Percentiles rank a stretch among this genome's conserved stretches.
These are phyloP conservation scores for Labeo calbasu DNA, from an alignment of 2,797 vertebrate species.

Conservation along the genomic window DNA sequence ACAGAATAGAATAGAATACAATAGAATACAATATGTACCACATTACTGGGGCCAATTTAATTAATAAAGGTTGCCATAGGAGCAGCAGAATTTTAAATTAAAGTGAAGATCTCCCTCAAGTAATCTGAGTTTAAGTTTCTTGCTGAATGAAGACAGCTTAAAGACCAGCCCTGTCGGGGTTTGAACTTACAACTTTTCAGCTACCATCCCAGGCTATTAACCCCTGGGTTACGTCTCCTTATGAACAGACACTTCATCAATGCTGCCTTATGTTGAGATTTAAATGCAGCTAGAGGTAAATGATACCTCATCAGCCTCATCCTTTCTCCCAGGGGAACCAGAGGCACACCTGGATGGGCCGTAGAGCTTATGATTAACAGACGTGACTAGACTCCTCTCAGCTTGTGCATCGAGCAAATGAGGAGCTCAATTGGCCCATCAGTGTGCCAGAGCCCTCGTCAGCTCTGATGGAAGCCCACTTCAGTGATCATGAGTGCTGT, in stretches of 20 bases:
- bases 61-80: not conserved
- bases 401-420: conserved; percentile 10
- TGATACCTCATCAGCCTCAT: conserved; percentile 11
- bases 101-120: not conserved
- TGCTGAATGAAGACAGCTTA: not conserved
- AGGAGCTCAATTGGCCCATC: conserved; percentile 14
- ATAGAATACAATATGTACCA: not conserved
- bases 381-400: conserved; percentile 18
- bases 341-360: conserved; percentile 9
- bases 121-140: not conserved
- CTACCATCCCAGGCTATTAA: not conserved
- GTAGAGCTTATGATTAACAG: conserved; percentile 27
- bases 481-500: conserved; percentile 11
- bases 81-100: not conserved
- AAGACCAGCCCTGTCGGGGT: not conserved
- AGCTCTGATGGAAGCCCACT: conserved; percentile 34
- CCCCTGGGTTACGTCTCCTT: not conserved
- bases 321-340: not conserved
- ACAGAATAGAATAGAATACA: not conserved
- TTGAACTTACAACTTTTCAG: not conserved
- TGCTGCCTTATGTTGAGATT: not conserved
- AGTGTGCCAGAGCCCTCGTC: not conserved
- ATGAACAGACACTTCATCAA: conserved; percentile 24
- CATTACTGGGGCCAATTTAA: not conserved
- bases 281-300: conserved; percentile 13